Evolutionary conservation across 2,113 vertebrate genomes (phyloP).

Genomic region (Chloropsis hardwickii): DNA sequence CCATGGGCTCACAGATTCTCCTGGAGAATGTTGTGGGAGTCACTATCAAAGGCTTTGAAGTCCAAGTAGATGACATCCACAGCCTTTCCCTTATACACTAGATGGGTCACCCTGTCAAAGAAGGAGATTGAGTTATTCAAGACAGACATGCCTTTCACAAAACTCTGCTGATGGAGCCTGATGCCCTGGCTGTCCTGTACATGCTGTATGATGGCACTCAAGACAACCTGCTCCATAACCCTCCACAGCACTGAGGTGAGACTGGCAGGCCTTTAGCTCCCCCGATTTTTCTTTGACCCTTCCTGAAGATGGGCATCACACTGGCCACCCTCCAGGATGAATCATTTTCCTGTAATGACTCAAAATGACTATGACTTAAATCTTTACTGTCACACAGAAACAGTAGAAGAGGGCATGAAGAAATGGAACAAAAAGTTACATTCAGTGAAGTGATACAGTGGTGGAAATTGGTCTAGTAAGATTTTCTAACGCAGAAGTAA

Average conservation of each 20-base stretch:
- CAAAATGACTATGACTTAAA: not conserved
- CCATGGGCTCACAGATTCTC: not conserved
- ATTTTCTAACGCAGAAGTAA: not conserved
- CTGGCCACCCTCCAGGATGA: not conserved
- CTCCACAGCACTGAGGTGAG: not conserved
- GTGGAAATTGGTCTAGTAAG: not conserved
- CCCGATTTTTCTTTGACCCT: rapidly evolving
- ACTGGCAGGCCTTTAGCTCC: not conserved
- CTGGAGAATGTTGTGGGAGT: not conserved
- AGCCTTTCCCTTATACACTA: not conserved
- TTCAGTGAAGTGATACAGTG: not conserved
- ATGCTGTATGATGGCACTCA: not conserved
- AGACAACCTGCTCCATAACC: not conserved
- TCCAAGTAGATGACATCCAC: not conserved
- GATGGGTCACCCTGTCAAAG: too few relatives aligned
- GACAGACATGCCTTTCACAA: not conserved
- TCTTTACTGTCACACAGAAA: not conserved
- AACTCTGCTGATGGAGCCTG: not conserved
- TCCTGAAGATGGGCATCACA: not conserved
- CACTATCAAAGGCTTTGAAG: not conserved
- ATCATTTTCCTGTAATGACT: not conserved
- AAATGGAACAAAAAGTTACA: not conserved
- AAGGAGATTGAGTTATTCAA: not conserved
- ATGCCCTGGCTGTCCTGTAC: not conserved
- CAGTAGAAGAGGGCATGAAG: not conserved